phyloP scores from a whole-genome alignment of 2,113 vertebrate species.

The Asarcornis scutulata region DNA sequence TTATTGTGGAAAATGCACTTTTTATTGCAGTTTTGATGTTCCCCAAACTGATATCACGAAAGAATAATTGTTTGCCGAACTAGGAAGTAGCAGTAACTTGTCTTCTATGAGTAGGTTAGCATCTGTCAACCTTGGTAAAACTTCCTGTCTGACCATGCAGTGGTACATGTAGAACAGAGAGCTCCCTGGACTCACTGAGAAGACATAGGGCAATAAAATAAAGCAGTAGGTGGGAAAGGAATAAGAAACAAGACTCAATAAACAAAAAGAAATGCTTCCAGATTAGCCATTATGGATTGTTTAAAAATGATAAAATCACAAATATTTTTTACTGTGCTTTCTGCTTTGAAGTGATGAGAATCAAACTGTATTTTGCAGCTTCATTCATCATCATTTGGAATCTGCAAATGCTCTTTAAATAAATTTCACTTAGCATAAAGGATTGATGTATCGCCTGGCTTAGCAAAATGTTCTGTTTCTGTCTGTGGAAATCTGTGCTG shows the following conservation, averaged over 20 bases:
- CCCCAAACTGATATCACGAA: background rate
- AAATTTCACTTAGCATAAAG: background rate
- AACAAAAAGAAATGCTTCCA: background rate
- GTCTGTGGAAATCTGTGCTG: background rate
- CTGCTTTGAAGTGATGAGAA: background rate
- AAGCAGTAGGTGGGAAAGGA: background rate
- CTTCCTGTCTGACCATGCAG: background rate
- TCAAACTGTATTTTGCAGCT: background rate
- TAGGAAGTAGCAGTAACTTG: background rate
- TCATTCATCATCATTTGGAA: background rate
- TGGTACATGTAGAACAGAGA: background rate
- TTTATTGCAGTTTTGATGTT: background rate
- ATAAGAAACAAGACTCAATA: background rate
- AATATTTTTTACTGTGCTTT: background rate
- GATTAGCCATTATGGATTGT: background rate
- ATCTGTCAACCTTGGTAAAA: background rate
- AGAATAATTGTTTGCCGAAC: background rate
- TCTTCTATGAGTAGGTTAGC: conserved; percentile 1
- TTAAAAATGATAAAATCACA: background rate
- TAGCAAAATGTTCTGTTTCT: background rate
- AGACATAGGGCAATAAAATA: background rate
- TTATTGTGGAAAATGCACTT: background rate
- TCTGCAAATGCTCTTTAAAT: conserved; percentile 21
- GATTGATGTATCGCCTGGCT: background rate
- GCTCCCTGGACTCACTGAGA: background rate